phyloP scores from a whole-genome alignment of 2,888 invertebrate genomes.

The Drosophila sordidapex region DNA sequence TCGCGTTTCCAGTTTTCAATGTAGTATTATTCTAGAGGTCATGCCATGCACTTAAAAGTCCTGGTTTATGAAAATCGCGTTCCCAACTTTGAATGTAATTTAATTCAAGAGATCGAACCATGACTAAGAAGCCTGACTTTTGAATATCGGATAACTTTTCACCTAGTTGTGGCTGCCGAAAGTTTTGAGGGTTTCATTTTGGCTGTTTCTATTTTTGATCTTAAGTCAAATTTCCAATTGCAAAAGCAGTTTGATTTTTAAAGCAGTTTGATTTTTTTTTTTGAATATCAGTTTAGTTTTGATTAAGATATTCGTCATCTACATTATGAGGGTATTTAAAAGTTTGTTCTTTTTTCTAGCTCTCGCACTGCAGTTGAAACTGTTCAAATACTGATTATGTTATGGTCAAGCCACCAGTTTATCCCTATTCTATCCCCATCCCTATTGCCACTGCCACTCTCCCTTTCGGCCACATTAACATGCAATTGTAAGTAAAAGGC shows the following conservation, averaged over 20 bases:
- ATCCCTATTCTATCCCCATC: no score
- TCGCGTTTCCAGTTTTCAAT: neutral
- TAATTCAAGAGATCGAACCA: neutral
- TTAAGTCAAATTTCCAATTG: no score
- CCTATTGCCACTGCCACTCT: no score
- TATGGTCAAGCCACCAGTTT: neutral
- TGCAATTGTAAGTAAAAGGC: constrained; percentile 22
- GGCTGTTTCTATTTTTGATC: no score
- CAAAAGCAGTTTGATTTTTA: no score
- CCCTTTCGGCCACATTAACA: constrained; percentile 1
- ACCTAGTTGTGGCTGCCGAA: neutral
- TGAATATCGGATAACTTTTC: neutral
- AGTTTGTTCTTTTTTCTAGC: neutral
- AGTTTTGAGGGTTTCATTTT: neutral
- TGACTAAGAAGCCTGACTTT: neutral
- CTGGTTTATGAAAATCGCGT: no score
- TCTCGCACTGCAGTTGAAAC: constrained; percentile 10
- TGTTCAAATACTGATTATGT: constrained; percentile 19
- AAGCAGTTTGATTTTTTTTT: no score
- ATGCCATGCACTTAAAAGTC: no score
- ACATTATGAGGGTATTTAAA: neutral
- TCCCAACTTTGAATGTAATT: no score
- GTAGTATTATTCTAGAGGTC: no score
- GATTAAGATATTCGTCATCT: neutral
- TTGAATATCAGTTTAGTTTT: neutral